Percentiles rank a stretch among this genome's conserved stretches.
Conservation (phyloP, 1,140 invertebrate genomes). For the Camponotus vicinus region DNA sequence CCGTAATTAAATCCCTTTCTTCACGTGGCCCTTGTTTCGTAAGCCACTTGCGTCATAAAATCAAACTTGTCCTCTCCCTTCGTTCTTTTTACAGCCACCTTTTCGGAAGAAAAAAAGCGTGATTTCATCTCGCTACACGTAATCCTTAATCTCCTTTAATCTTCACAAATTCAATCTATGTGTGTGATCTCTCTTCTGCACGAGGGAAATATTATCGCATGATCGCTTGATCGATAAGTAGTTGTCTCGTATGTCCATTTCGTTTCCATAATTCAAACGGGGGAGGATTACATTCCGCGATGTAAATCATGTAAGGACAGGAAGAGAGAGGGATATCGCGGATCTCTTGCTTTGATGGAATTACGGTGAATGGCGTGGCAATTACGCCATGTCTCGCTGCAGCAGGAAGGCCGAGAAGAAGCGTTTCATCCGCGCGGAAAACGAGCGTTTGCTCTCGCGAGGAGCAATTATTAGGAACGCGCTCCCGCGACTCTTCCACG, state of each 20-base stretch:
- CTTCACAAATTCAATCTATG: not conserved
- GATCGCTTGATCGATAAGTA: not conserved
- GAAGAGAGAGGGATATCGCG: not conserved
- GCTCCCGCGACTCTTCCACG: slow-evolving; percentile 43
- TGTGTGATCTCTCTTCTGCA: not conserved
- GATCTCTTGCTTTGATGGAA: not conserved
- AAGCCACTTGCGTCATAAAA: slow-evolving; percentile 25
- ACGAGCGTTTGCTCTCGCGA: slow-evolving; percentile 29
- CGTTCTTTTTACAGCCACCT: slow-evolving; percentile 5
- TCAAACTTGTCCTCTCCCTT: not conserved
- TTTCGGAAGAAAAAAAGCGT: not conserved
- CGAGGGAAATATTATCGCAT: not conserved
- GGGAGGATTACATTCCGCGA: not conserved
- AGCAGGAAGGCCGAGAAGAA: not conserved
- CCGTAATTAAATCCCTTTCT: slow-evolving; percentile 47
- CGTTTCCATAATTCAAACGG: not conserved
- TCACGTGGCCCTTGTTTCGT: not conserved
- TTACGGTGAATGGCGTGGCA: not conserved
- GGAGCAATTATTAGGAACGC: slow-evolving; percentile 52
- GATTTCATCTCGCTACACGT: not conserved
- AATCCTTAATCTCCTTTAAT: not conserved
- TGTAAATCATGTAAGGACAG: not conserved
- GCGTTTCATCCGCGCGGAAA: slow-evolving; percentile 26
- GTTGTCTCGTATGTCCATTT: not conserved
- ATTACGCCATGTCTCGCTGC: slow-evolving; percentile 12